Evolutionary conservation across 53 echinoderm and acorn worm species (phyloP).

Genomic region (Mesocentrotus franciscanus): DNA sequence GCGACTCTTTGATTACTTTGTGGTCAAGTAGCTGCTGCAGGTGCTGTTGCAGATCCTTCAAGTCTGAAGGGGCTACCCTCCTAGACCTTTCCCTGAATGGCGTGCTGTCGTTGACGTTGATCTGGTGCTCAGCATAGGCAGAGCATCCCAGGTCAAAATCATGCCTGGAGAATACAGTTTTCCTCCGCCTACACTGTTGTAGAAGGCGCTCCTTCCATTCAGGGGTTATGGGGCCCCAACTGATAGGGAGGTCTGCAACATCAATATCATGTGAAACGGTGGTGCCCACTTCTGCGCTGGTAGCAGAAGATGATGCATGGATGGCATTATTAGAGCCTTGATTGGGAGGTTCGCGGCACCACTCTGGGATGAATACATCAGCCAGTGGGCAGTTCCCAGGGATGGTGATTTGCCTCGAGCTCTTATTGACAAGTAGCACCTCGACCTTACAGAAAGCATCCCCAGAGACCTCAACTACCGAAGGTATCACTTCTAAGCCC

Average conservation of each 20-base stretch:
- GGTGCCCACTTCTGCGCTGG: background rate
- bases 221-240: constrained; percentile 71
- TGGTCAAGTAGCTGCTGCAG: constrained; percentile 70
- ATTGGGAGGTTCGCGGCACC: constrained; percentile 42
- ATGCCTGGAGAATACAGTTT: constrained; percentile 67
- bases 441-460: background rate
- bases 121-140: constrained; percentile 69
- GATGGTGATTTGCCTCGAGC: background rate
- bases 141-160: constrained; percentile 76
- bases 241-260: constrained; percentile 63
- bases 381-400: background rate
- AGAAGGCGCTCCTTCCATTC: constrained; percentile 66
- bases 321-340: background rate
- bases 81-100: constrained; percentile 77
- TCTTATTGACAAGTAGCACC: background rate
- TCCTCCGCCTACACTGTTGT: constrained; percentile 30
- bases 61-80: constrained; percentile 68
- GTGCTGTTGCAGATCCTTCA: constrained; percentile 71
- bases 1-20: constrained; percentile 72
- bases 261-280: background rate
- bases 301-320: background rate
- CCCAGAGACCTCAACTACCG: background rate
- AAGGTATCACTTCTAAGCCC: background rate
- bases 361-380: constrained; percentile 50
- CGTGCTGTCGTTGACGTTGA: constrained; percentile 71